phyloP scores from a whole-genome alignment of 2,113 vertebrate genomes.

The Gnathonemus echidnorhynchus region DNA sequence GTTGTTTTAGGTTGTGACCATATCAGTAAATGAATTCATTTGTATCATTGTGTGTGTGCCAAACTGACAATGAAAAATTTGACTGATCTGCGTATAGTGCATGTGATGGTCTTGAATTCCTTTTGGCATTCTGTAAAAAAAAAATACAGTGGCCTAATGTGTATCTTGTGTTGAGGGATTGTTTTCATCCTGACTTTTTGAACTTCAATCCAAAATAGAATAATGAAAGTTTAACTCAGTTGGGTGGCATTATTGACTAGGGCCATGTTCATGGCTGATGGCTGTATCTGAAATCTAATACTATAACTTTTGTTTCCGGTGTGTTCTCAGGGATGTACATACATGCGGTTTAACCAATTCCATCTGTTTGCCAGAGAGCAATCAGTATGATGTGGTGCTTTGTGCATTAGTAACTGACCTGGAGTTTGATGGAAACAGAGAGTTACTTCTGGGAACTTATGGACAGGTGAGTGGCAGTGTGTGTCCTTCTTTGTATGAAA shows the following conservation, averaged over 20 bases:
- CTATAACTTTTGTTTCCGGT: not conserved
- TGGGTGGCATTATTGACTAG: not conserved
- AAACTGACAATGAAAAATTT: not conserved
- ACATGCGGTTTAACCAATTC: conserved; percentile 60
- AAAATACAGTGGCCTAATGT: not conserved
- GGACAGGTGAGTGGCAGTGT: conserved; percentile 55
- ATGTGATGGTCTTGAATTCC: not conserved
- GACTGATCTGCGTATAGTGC: not conserved
- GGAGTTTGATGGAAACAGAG: conserved; percentile 71
- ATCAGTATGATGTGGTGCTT: conserved; percentile 77
- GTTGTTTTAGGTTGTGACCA: not conserved
- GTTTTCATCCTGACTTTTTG: not conserved
- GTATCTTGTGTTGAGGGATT: not conserved
- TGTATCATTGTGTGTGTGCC: not conserved
- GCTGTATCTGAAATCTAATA: not conserved
- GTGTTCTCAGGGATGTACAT: conserved; percentile 67
- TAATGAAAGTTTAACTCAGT: not conserved
- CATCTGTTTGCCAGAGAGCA: conserved; percentile 64
- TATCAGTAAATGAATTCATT: not conserved
- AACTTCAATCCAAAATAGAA: too few relatives aligned
- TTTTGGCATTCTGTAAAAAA: not conserved
- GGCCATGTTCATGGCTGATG: not conserved
- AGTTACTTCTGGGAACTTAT: conserved; percentile 70
- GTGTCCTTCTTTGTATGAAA: not conserved
- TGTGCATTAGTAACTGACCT: conserved; percentile 77